Conservation (phyloP, 2,113 vertebrate species). For the Epinephelus lanceolatus region DNA sequence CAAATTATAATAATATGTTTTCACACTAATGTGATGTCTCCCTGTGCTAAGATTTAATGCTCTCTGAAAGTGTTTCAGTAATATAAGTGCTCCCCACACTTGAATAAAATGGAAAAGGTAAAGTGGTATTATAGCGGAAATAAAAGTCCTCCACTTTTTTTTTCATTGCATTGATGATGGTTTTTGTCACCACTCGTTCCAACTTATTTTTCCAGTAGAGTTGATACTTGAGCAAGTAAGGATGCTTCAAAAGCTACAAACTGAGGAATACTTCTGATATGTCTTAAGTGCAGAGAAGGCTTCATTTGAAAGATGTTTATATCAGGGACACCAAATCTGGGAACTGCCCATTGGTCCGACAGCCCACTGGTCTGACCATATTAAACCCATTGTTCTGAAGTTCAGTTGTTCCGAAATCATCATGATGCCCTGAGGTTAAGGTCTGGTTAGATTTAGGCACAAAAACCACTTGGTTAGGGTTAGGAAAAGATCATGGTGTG, state of each 20-base stretch:
- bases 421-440: no score
- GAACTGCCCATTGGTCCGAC: no score
- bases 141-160: neutral
- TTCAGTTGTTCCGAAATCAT: no score
- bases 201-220: neutral
- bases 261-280: neutral
- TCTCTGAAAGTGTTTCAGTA: slow-evolving; percentile 13
- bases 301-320: neutral
- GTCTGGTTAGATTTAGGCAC: no score
- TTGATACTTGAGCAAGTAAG: neutral
- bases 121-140: neutral
- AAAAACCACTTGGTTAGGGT: no score
- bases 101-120: slow-evolving; percentile 11
- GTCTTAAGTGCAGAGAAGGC: neutral
- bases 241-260: neutral
- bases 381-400: no score
- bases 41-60: neutral
- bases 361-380: no score
- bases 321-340: neutral
- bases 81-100: slow-evolving; percentile 16
- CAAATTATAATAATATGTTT: slow-evolving; percentile 11
- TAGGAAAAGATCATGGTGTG: no score
- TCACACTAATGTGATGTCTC: neutral
- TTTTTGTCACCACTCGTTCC: neutral
- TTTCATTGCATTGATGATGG: neutral